These are phyloP conservation scores for Bombus fervidus DNA, from an alignment of 1,140 invertebrate species.

Conservation along the genomic window DNA sequence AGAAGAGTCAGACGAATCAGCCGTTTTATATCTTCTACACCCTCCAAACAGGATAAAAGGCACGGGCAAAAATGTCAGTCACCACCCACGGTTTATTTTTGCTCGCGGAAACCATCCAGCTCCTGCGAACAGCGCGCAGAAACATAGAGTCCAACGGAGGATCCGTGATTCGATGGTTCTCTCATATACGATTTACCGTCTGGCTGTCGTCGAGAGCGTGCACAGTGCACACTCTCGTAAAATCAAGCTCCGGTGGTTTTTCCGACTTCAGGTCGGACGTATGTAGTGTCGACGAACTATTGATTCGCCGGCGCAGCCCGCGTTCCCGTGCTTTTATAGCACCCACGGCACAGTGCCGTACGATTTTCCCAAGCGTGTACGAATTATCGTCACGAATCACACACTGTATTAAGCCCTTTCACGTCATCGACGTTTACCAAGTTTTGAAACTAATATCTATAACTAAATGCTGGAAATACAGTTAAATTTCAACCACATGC, in stretches of 20 bases:
- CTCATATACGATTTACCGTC: not conserved
- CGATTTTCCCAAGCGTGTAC: slow-evolving; percentile 40
- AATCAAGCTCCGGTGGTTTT: slow-evolving; percentile 36
- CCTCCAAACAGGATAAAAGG: not conserved
- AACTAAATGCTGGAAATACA: not conserved
- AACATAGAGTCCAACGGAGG: not conserved
- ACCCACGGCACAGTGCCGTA: slow-evolving; percentile 51
- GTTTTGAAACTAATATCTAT: no score
- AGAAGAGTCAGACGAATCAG: not conserved
- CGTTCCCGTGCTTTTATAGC: slow-evolving; percentile 30
- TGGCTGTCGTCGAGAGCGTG: not conserved
- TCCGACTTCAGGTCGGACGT: slow-evolving; percentile 52
- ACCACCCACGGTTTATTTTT: slow-evolving; percentile 42
- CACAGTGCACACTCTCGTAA: slow-evolving; percentile 22
- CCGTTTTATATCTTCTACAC: not conserved
- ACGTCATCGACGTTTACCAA: not conserved
- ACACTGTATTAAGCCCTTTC: not conserved
- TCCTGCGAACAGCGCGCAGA: not conserved
- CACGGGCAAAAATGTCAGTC: slow-evolving; percentile 29
- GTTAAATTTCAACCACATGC: not conserved
- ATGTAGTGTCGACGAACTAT: slow-evolving; percentile 78
- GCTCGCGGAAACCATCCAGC: slow-evolving; percentile 9
- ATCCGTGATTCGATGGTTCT: not conserved
- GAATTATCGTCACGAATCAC: not conserved
- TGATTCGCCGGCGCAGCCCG: slow-evolving; percentile 69